Percentiles rank a stretch among this genome's conserved stretches.
Conservation (phyloP, 2,888 invertebrate species). For the Oxycera nigricornis region DNA sequence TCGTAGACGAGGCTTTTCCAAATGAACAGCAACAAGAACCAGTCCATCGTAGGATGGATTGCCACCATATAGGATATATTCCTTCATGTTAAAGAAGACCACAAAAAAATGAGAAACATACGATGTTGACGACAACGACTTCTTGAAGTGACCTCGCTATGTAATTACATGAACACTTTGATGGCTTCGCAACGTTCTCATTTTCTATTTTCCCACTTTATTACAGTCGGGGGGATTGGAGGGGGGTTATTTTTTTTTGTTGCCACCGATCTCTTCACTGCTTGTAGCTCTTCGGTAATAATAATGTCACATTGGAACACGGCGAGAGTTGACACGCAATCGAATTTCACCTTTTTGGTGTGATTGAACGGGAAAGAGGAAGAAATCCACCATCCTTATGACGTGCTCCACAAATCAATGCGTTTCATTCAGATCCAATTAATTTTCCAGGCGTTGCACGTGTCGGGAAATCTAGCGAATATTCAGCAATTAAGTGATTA, state of each 20-base stretch:
- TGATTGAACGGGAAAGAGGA: not conserved
- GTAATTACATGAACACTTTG: slow-evolving; percentile 28
- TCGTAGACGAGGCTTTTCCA: no score
- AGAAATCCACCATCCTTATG: not conserved
- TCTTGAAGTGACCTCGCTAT: slow-evolving; percentile 26
- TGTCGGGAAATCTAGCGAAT: not conserved
- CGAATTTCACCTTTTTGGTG: not conserved
- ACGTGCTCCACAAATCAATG: not conserved
- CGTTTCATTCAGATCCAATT: not conserved
- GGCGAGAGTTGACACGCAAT: not conserved
- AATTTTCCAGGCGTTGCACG: not conserved
- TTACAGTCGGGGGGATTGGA: not conserved
- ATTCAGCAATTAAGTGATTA: not conserved
- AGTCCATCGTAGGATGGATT: not conserved
- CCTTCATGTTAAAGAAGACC: not conserved
- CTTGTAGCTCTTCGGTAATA: no score
- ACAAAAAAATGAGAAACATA: not conserved
- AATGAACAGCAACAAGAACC: not conserved
- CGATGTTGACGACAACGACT: not conserved
- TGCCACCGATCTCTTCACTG: not conserved
- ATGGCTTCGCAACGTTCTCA: slow-evolving; percentile 23
- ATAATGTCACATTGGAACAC: not conserved
- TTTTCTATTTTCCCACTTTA: not conserved
- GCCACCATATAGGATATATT: not conserved
- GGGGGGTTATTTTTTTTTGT: not conserved